Evolutionary conservation across 2,113 vertebrate species (phyloP), one percentile per base, ranked within the genome.

Genomic region (Mohoua ochrocephala): DNA sequence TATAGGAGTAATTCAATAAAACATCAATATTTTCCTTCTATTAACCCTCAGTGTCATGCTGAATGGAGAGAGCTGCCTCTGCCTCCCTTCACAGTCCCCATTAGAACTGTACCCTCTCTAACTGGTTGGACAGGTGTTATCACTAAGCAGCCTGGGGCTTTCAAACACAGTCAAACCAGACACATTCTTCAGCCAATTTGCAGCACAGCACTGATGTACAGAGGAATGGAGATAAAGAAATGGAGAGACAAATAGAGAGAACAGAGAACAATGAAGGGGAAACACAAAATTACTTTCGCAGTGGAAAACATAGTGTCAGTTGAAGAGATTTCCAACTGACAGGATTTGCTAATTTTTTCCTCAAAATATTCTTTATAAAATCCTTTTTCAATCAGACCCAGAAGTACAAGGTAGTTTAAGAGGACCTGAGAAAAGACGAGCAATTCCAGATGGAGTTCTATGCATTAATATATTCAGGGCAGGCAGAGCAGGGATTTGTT

Each of bases 21-120:
- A 98, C 93, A 95, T 97, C 97, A 98, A 98, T 98, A 98, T 98
- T 98, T 98, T 98, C 92, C 96, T 98, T 98, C 93, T 98, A 96
- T 98, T 98, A 98, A 97, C 97, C 95, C 97, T 94, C 71, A 67
- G 84, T 92, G 93, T 94, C 96, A 89, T 61, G 93, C 93, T 82
- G 91, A 93, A 97, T 84, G 69, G 67, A 95, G 92, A 97, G 93
- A 92, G 71, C 89, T 95, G 95, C 69, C 97, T 97, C 92, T 93
- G 84, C 91, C 87, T 95, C 79, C 76, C 23, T 84, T 82, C 74
- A 28, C 56, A 89, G 93, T 71, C 44, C 37, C 50, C 53, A 42
- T 70, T 57, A 67, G 19, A 67, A 89, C 68, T 80, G 68, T 53
- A 68, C 69, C 30, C 63, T 96, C 67, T 82, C 83, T 56, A 89